These are phyloP conservation scores for Philopotamus ludificatus DNA, from an alignment of 1,140 invertebrate genomes.

Conservation along the genomic window DNA sequence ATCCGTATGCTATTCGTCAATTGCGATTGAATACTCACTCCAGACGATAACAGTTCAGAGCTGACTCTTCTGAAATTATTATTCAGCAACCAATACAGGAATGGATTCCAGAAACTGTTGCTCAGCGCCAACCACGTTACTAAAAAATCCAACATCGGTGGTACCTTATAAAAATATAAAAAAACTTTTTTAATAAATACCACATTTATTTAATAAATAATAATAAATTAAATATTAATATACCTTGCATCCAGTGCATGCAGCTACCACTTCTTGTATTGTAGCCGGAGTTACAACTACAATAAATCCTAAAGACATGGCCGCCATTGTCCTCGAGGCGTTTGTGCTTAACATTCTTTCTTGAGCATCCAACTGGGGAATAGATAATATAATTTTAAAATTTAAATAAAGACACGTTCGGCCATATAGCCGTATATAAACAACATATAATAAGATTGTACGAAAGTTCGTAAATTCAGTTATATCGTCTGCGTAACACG, in stretches of 20 bases:
- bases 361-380: slow-evolving; percentile 54
- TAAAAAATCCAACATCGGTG: slow-evolving; percentile 75
- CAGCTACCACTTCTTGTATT: slow-evolving; percentile 84
- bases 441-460: too few species aligned
- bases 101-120: slow-evolving; percentile 86
- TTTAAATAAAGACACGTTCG: background rate
- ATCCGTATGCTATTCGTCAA: background rate
- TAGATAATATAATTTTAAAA: background rate
- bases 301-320: slow-evolving; percentile 84
- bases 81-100: slow-evolving; percentile 83
- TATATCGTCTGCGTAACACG: too few species aligned
- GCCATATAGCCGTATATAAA: too few species aligned
- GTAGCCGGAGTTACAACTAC: slow-evolving; percentile 86
- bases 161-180: slow-evolving; percentile 59
- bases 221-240: slow-evolving; percentile 18
- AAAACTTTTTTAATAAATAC: background rate
- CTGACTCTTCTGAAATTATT: slow-evolving; percentile 80
- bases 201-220: background rate
- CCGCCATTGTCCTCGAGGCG: slow-evolving; percentile 82
- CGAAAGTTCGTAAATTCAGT: too few species aligned
- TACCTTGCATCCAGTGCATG: slow-evolving; percentile 76
- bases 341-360: slow-evolving; percentile 73
- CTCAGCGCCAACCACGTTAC: slow-evolving; percentile 83
- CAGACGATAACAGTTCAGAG: slow-evolving; percentile 70
- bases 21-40: slow-evolving; percentile 58